These are phyloP conservation scores for Halictus quadricinctus DNA, from an alignment of 2,888 invertebrate species.

Conservation along the genomic window DNA sequence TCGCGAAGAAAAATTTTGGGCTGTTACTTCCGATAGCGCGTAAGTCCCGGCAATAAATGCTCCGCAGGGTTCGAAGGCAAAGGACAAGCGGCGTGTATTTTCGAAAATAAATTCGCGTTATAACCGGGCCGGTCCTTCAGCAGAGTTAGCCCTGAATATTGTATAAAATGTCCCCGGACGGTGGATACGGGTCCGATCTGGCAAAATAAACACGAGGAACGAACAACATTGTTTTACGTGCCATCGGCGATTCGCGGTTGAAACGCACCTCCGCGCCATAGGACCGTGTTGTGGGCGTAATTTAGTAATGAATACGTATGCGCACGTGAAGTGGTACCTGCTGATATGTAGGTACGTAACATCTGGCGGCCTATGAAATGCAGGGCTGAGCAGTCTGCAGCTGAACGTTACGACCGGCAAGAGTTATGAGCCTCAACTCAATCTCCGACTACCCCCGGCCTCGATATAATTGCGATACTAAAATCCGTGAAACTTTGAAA, in stretches of 20 bases:
- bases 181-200: constrained; percentile 23
- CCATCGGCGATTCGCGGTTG: constrained; percentile 69
- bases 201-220: constrained; percentile 49
- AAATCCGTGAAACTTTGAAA: constrained; percentile 66
- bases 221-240: constrained; percentile 63
- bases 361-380: constrained; percentile 79
- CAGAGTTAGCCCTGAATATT: constrained; percentile 39
- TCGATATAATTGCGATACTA: constrained; percentile 73
- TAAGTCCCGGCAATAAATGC: neutral
- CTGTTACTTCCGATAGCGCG: neutral
- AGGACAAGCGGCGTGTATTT: neutral
- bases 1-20: neutral
- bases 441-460: constrained; percentile 70
- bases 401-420: constrained; percentile 77
- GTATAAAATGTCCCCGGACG: constrained; percentile 16
- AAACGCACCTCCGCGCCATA: constrained; percentile 53
- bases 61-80: neutral
- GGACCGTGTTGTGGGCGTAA: constrained; percentile 67
- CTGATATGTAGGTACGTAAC: constrained; percentile 77
- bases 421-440: constrained; percentile 78
- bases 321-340: constrained; percentile 74
- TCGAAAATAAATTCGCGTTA: neutral
- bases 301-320: constrained; percentile 76
- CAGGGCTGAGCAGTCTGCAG: constrained; percentile 76
- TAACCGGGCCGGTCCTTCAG: neutral